Evolutionary conservation across 1,140 invertebrate species (phyloP).

Genomic region (Trialeurodes vaporariorum): DNA sequence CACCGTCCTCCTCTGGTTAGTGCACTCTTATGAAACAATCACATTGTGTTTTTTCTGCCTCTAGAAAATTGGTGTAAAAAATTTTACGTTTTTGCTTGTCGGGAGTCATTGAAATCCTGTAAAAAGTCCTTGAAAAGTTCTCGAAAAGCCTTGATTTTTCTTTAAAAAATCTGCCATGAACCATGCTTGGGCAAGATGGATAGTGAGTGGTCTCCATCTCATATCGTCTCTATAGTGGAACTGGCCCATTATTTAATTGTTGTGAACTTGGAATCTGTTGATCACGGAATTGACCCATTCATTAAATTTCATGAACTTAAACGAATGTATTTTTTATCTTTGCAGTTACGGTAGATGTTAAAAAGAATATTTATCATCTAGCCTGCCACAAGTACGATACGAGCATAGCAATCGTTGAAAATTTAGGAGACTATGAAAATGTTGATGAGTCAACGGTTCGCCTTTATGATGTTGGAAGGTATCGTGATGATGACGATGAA

Average conservation of each 20-base stretch:
- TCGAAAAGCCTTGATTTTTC: no score
- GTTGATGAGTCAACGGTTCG: constrained; percentile 72
- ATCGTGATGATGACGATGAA: constrained; percentile 60
- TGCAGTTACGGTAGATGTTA: constrained; percentile 77
- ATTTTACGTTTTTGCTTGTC: no score
- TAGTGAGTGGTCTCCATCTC: no score
- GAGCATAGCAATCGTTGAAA: constrained; percentile 72
- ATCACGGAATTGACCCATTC: background rate
- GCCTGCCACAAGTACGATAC: constrained; percentile 61
- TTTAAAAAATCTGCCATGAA: no score
- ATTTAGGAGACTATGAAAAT: constrained; percentile 57
- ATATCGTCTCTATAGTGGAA: no score
- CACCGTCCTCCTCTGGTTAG: no score
- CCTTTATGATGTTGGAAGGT: constrained; percentile 66
- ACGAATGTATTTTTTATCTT: constrained; percentile 14
- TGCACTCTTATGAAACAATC: no score
- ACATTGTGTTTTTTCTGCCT: no score
- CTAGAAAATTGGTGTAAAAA: no score
- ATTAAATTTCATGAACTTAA: background rate
- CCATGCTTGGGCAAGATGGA: no score
- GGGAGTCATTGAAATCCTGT: no score
- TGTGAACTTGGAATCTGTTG: background rate
- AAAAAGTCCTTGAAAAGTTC: no score
- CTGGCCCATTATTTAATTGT: background rate
- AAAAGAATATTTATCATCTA: constrained; percentile 64